Conservation (phyloP, 2,113 vertebrate species). For the Aix galericulata region DNA sequence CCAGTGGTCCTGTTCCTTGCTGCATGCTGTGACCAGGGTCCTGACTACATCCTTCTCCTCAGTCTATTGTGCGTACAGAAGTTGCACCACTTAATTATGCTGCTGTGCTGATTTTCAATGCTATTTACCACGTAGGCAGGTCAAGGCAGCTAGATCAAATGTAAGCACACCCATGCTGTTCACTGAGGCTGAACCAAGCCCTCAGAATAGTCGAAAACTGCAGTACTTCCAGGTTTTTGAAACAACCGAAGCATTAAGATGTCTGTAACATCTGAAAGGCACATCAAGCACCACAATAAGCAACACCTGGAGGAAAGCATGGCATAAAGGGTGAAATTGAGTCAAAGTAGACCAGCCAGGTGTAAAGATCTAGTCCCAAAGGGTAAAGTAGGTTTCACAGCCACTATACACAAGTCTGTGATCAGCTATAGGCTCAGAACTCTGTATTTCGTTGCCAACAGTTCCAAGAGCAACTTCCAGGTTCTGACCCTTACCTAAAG, state of each 20-base stretch:
- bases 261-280: background rate
- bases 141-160: background rate
- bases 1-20: background rate
- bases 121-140: background rate
- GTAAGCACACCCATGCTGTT: background rate
- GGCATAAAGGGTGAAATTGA: background rate
- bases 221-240: background rate
- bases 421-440: background rate
- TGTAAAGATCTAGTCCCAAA: background rate
- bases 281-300: background rate
- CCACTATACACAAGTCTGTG: background rate
- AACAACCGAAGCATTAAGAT: background rate
- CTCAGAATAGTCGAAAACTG: background rate
- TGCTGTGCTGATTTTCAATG: background rate
- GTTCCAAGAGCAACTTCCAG: background rate
- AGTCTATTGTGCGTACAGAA: background rate
- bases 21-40: background rate
- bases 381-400: background rate
- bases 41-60: background rate
- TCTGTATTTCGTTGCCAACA: no score
- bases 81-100: background rate
- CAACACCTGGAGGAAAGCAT: background rate
- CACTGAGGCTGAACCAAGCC: background rate
- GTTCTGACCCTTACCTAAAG: constrained; percentile 8
- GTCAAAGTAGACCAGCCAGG: background rate